Conservation (phyloP, 2,888 invertebrate genomes). For the Abscondita cerata region DNA sequence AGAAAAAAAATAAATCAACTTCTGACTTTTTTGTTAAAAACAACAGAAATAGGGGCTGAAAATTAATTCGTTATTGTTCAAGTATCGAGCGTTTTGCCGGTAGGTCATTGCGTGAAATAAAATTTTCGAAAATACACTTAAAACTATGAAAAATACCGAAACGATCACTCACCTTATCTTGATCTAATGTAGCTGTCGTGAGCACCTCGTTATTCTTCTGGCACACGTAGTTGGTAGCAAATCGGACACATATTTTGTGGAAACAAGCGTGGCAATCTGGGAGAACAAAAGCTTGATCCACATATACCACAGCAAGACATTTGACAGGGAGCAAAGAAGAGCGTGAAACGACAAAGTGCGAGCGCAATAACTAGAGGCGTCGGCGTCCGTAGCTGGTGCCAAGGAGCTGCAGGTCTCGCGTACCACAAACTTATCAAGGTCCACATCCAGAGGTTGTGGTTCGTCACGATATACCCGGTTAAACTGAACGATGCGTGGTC, state of each 20-base stretch:
- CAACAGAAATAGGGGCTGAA: too few relatives aligned
- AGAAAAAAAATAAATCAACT: too few relatives aligned
- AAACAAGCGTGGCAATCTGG: conserved; percentile 71
- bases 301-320: conserved; percentile 68
- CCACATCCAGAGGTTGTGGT: conserved; percentile 37
- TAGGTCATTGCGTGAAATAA: too few relatives aligned
- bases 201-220: conserved; percentile 55
- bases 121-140: background rate
- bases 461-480: conserved; percentile 38
- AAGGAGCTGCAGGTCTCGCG: conserved; percentile 54
- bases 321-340: conserved; percentile 59
- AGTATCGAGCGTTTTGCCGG: too few relatives aligned
- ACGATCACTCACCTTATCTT: conserved; percentile 58
- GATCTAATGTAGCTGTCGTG: conserved; percentile 55
- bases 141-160: background rate
- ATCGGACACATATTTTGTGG: conserved; percentile 65
- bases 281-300: conserved; percentile 66
- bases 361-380: conserved; percentile 54
- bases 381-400: conserved; percentile 41
- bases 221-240: conserved; percentile 56
- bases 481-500: conserved; percentile 44
- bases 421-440: conserved; percentile 55
- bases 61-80: too few relatives aligned
- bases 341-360: conserved; percentile 60
- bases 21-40: too few relatives aligned